Base-by-base conservation (phyloP, 2,888 invertebrate species). In the Eupelmus urozonus region DNA sequence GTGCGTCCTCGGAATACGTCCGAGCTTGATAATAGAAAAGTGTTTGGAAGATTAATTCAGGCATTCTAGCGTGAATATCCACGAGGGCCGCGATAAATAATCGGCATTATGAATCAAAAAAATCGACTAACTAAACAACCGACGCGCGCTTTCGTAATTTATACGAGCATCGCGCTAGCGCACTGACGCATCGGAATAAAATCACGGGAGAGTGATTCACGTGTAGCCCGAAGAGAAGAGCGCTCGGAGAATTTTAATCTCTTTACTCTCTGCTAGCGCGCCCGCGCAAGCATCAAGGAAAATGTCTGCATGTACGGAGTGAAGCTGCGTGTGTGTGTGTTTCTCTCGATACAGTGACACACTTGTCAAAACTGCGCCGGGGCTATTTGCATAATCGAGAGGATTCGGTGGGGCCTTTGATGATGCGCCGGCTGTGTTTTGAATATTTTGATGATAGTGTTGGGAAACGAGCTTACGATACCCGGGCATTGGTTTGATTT, bases 181-280 rank as follows among this genome's bases (percentile, higher is more conserved):
- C 16, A 65, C 76, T 57, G 65, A 70, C 76, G 76, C 76, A 76
- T 76, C 63, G 57, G 76, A 70, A 65, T 76, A 65, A 76, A 70
- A 70, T 69, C 70, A 62, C 62, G 72, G 72, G 60, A 72, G 77
- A 60, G 65, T 77, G 77, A 77, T 77, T 77, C 77, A 77, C 72
- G 42, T 60, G 55, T 49, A 45, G 25, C 4, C 9, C 51, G 20
- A 29, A 45, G 9, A n/a, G 45, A 60, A 20, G 59, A 45, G 59
- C 66, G 49, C 53, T 18, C 5, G 2, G 72, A 77, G 66, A 77
- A 72, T 70, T 66, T 66, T 42, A 63, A 71, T 69, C 55, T 70
- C n/a, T 40, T n/a, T 25, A 11, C 40, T 27, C 18, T 34, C n/a
- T n/a, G n/a, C n/a, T n/a, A n/a, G n/a, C n/a, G n/a, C n/a, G n/a